These are phyloP conservation scores for Drosophila suzukii DNA, from an alignment of 1,140 invertebrate genomes.

Conservation along the genomic window DNA sequence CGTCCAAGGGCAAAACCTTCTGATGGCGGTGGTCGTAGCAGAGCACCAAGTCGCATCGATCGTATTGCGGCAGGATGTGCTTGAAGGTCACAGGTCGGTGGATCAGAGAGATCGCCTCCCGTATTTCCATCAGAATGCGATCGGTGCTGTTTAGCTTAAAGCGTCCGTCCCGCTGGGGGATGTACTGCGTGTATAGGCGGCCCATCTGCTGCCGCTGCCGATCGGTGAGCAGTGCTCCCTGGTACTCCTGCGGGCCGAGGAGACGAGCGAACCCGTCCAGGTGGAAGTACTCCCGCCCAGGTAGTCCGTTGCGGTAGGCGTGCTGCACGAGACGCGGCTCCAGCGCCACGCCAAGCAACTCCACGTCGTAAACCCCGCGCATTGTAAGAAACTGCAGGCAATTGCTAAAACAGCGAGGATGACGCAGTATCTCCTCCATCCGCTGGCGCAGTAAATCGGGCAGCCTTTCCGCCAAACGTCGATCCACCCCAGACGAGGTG, in stretches of 20 bases:
- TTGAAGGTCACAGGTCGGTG: constrained; percentile 59
- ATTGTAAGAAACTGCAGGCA: constrained; percentile 85
- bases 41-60: constrained; percentile 83
- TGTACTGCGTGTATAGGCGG: constrained; percentile 85
- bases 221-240: constrained; percentile 85
- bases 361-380: constrained; percentile 84
- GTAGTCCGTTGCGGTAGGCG: constrained; percentile 71
- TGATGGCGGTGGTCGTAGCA: constrained; percentile 67
- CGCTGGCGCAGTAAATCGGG: constrained; percentile 85
- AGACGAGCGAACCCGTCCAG: constrained; percentile 86
- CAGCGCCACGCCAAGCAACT: constrained; percentile 85
- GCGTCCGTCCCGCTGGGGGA: constrained; percentile 83
- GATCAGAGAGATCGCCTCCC: constrained; percentile 68
- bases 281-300: constrained; percentile 85
- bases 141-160: constrained; percentile 84
- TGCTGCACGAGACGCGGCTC: constrained; percentile 84
- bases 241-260: constrained; percentile 84
- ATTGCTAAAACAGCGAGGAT: constrained; percentile 83
- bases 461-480: constrained; percentile 84
- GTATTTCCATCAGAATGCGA: constrained; percentile 85
- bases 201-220: constrained; percentile 78
- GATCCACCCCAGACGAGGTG: constrained; percentile 73
- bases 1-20: constrained; percentile 26
- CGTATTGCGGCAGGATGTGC: constrained; percentile 87
- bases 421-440: constrained; percentile 84